Conservation (phyloP, 2,888 invertebrate species). For the Horisme vitalbata region DNA sequence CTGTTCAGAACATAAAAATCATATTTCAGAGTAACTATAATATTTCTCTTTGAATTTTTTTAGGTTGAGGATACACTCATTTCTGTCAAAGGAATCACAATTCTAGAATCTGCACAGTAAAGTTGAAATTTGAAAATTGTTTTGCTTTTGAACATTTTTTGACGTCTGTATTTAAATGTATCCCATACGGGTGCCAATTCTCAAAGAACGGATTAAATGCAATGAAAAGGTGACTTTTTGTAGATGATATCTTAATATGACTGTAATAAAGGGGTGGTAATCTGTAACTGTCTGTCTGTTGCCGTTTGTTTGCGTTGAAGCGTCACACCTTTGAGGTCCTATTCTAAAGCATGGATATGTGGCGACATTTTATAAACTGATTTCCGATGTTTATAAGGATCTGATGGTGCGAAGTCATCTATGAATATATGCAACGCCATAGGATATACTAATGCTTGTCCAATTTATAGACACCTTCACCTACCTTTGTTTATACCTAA, state of each 20-base stretch:
- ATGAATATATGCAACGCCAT: no score
- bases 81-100: no score
- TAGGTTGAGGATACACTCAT: no score
- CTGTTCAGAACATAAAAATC: not conserved
- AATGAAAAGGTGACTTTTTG: slow-evolving; percentile 65
- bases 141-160: slow-evolving; percentile 21
- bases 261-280: slow-evolving; percentile 73
- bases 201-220: slow-evolving; percentile 60
- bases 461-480: no score
- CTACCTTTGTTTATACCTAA: no score
- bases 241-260: slow-evolving; percentile 79
- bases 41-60: no score
- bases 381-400: no score
- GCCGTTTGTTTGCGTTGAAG: slow-evolving; percentile 52
- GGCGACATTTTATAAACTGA: no score
- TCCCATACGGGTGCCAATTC: slow-evolving; percentile 39
- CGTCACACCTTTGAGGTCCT: slow-evolving; percentile 65
- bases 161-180: slow-evolving; percentile 40
- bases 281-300: slow-evolving; percentile 75
- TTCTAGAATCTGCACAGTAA: no score
- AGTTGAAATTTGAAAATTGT: no score
- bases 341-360: slow-evolving; percentile 40
- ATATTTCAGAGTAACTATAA: slow-evolving; percentile 3
- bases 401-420: no score
- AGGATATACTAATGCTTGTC: no score